A percentile compares a stretch with the other conserved stretches of the same genome.
phyloP scores from a whole-genome alignment of 2,113 vertebrate species.

The Sapajus apella region DNA sequence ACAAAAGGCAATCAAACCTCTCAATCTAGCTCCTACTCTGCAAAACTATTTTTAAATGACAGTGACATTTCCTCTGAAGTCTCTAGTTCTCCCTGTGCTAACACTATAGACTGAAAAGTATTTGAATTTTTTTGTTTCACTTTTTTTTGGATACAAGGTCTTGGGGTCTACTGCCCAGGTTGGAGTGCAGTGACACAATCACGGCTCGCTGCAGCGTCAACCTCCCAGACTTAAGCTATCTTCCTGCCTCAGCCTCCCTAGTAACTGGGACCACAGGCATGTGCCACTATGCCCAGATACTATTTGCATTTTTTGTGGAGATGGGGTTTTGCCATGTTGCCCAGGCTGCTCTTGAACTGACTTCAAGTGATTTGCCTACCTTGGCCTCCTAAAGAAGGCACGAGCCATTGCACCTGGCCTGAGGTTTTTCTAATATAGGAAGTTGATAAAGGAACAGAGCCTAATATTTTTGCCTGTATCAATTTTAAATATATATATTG shows the following conservation, averaged over 20 bases:
- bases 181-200: background rate
- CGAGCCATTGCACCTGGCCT: background rate
- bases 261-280: background rate
- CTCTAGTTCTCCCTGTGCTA: background rate
- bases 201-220: background rate
- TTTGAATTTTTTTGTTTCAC: background rate
- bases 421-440: background rate
- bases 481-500: background rate
- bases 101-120: background rate
- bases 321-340: background rate
- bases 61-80: background rate
- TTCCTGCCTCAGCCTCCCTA: background rate
- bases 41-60: background rate
- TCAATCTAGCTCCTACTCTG: background rate
- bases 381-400: background rate
- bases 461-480: background rate
- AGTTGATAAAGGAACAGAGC: background rate
- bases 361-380: background rate
- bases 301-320: background rate
- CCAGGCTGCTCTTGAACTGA: background rate
- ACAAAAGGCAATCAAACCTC: background rate
- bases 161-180: background rate
- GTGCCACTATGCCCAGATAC: background rate
- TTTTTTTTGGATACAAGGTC: background rate
- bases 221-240: background rate